Evolutionary conservation across 2,888 invertebrate genomes (phyloP).

Genomic region (Mechanitis messenoides): DNA sequence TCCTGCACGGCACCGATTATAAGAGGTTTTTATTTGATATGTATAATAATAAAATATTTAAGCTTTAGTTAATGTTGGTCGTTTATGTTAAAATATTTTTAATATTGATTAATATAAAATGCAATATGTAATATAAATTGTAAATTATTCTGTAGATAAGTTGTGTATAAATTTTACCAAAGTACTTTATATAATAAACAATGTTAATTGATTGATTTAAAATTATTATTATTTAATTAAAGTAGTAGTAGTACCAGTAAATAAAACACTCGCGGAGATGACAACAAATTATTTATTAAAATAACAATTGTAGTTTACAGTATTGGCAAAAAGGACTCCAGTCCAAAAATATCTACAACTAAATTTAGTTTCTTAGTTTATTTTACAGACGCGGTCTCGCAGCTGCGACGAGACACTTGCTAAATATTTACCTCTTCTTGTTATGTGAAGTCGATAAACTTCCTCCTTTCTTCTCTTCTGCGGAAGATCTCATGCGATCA

Average conservation of each 20-base stretch:
- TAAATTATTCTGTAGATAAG: conserved; percentile 46
- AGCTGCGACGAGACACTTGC: neutral
- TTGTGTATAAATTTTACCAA: conserved; percentile 62
- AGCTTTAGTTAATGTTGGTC: no score
- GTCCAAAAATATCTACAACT: conserved; percentile 41
- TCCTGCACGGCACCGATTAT: no score
- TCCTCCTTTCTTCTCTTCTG: no score
- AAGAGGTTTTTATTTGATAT: no score
- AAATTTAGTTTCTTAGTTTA: conserved; percentile 13
- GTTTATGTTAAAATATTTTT: no score
- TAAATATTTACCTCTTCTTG: no score
- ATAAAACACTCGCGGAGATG: conserved; percentile 38
- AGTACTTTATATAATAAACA: conserved; percentile 60
- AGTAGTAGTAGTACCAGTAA: conserved; percentile 5
- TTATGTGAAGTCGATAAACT: no score
- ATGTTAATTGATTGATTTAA: neutral
- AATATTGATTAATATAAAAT: no score
- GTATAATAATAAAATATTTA: no score
- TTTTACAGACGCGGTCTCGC: neutral
- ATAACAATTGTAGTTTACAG: conserved; percentile 50
- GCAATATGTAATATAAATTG: conserved; percentile 25
- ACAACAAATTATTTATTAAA: conserved; percentile 62
- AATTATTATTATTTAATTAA: no score
- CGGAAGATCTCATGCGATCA: no score
- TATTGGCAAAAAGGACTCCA: conserved; percentile 51